Percentiles rank a stretch among this genome's conserved stretches.
phyloP scores from a whole-genome alignment of 2,113 vertebrate genomes.

The Pleuronectes platessa region DNA sequence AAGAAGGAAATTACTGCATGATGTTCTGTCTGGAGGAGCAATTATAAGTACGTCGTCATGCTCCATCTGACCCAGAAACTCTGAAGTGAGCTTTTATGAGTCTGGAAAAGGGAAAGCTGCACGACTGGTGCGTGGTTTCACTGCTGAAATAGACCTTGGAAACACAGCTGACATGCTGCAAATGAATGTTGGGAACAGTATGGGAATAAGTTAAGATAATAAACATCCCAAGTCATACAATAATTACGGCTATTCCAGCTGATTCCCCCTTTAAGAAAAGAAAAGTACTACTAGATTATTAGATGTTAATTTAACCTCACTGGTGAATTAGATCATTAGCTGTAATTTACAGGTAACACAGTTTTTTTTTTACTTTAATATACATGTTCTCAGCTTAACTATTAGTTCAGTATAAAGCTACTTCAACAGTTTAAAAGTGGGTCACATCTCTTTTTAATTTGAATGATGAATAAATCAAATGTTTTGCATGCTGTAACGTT shows the following conservation, averaged over 20 bases:
- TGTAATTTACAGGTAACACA: too few relatives aligned
- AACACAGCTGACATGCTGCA: slow-evolving; percentile 10
- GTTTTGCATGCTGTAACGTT: too few relatives aligned
- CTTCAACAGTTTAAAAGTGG: too few relatives aligned
- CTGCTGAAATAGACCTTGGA: slow-evolving; percentile 24
- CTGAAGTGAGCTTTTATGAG: slow-evolving; percentile 27
- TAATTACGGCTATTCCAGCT: not conserved
- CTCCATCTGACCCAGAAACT: slow-evolving; percentile 63
- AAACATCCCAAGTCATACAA: not conserved
- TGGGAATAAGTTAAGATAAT: not conserved
- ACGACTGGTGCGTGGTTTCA: slow-evolving; percentile 14
- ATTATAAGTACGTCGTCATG: slow-evolving; percentile 34
- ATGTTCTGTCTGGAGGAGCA: slow-evolving; percentile 50
- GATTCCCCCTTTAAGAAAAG: not conserved
- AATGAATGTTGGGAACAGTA: not conserved
- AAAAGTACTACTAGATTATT: not conserved
- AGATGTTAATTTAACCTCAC: too few relatives aligned
- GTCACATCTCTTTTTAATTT: too few relatives aligned
- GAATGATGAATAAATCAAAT: too few relatives aligned
- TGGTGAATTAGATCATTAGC: too few relatives aligned
- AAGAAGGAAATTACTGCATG: slow-evolving; percentile 8
- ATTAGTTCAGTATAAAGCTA: too few relatives aligned
- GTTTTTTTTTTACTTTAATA: too few relatives aligned
- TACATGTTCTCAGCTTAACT: too few relatives aligned
- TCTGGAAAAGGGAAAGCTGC: slow-evolving; percentile 18